Percentiles rank a stretch among this genome's conserved stretches.
Evolutionary conservation across 2,888 invertebrate species (phyloP).

Genomic region (Drosophila anomalata): DNA sequence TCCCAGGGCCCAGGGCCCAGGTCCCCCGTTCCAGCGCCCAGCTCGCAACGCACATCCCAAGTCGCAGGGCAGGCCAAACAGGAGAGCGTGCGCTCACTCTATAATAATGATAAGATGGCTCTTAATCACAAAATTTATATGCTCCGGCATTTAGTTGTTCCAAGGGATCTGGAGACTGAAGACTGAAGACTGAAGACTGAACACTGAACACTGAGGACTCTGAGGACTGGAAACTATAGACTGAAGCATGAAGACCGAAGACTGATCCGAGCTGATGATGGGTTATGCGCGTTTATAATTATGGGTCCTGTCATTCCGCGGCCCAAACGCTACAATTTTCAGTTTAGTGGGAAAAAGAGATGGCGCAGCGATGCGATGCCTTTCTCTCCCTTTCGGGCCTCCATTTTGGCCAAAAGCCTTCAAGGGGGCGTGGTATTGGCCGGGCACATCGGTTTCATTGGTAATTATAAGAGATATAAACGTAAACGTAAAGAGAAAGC

Average conservation of each 20-base stretch:
- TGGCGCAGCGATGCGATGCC: neutral
- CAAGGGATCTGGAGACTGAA: slow-evolving; percentile 20
- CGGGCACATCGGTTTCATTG: slow-evolving; percentile 5
- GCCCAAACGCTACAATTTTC: slow-evolving; percentile 69
- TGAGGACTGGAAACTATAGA: neutral
- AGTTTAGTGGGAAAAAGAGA: slow-evolving; percentile 40
- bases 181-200: slow-evolving; percentile 9
- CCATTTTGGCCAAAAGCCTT: slow-evolving; percentile 43
- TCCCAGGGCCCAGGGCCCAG: slow-evolving; percentile 3
- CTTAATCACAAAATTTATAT: slow-evolving; percentile 84
- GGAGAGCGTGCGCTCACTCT: slow-evolving; percentile 77
- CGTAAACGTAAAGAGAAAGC: slow-evolving; percentile 42
- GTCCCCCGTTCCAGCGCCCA: slow-evolving; percentile 3
- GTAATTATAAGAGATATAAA: slow-evolving; percentile 44
- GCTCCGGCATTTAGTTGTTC: slow-evolving; percentile 74
- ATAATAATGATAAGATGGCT: slow-evolving; percentile 84
- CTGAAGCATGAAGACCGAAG: slow-evolving; percentile 8
- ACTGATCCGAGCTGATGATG: slow-evolving; percentile 73
- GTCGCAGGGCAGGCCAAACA: slow-evolving; percentile 23
- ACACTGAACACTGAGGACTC: slow-evolving; percentile 10
- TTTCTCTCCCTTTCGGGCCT: slow-evolving; percentile 1
- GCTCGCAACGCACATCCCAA: slow-evolving; percentile 10
- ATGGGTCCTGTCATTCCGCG: slow-evolving; percentile 83
- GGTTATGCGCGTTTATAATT: slow-evolving; percentile 83
- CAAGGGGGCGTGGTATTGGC: slow-evolving; percentile 38